Percentiles rank a stretch among this genome's conserved stretches.
Evolutionary conservation across 2,797 vertebrate genomes (phyloP).

Genomic region (Brachyrhaphis roseni): DNA sequence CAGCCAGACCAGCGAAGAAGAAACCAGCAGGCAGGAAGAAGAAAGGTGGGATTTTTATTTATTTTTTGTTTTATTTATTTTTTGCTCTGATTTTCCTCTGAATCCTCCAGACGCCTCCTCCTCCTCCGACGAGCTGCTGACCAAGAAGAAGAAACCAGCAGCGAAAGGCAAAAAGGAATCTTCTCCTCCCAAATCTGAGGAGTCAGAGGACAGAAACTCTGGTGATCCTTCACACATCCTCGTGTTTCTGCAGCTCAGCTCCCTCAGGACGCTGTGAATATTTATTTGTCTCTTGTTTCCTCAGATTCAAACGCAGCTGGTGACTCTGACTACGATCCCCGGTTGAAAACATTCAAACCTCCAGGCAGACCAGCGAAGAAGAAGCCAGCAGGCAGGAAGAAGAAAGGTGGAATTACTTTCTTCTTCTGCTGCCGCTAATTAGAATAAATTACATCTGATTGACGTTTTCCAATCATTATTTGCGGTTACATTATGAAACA

Average conservation of each 20-base stretch:
- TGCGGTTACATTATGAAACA: no score
- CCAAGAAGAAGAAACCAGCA: slow-evolving; percentile 36
- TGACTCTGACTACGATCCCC: not conserved
- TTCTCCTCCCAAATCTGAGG: slow-evolving; percentile 25
- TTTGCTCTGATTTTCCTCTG: no score
- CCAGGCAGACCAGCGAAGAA: not conserved
- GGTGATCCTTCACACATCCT: slow-evolving; percentile 23
- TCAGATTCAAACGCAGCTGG: not conserved
- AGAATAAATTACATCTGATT: no score
- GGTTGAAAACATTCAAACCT: not conserved
- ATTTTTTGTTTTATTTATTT: not conserved
- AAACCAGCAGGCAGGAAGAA: slow-evolving; percentile 28
- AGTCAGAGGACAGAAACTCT: slow-evolving; percentile 45
- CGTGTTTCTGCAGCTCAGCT: not conserved
- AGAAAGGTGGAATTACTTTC: slow-evolving; percentile 27
- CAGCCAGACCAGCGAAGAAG: slow-evolving; percentile 43
- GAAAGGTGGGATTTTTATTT: slow-evolving; percentile 27
- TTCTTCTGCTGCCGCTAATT: not conserved
- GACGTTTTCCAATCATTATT: no score
- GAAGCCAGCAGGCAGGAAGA: slow-evolving; percentile 5
- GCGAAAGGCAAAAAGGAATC: slow-evolving; percentile 33
- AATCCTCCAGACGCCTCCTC: slow-evolving; percentile 8
- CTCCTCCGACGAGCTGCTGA: slow-evolving; percentile 56
- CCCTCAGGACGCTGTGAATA: not conserved
- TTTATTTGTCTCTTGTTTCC: not conserved